Evolutionary conservation across 2,113 vertebrate species (phyloP), one percentile per base, ranked within the genome.

Genomic region (Gasterosteus aculeatus): DNA sequence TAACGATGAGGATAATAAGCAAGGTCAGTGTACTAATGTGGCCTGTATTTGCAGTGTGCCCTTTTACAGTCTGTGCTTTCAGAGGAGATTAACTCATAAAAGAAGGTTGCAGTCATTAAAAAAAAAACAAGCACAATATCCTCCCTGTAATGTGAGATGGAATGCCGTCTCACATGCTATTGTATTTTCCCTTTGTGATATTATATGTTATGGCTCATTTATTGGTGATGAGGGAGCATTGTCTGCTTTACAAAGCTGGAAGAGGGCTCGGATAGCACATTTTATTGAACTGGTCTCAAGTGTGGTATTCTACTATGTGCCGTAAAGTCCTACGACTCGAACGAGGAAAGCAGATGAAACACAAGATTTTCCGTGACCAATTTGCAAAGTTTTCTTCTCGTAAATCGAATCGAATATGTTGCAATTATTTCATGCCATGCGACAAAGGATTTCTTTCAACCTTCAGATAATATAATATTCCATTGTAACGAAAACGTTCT

Each of bases 131-230:
- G 33, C 44, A 75, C 46, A 68, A 51, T 81, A 85, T 70, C 72
- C 80, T 46, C 49, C 35, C 42, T 7, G 65, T 46, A 67, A 81
- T 75, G 61, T 61, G 16, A 85, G 75, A 84, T 74, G 72, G 16
- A 85, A 69, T 38, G 26, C 42, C 12, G 22, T 83, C 16, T 88
- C 73, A 83, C 70, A 49, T 26, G 29, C 57, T 47, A 69, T 61
- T 46, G 19, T 75, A 61, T 83, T 77, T 82, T 78, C 66, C 78
- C 72, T 76, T 70, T 62, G 72, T 72, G 72, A 81, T 59, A 80
- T 71, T 81, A 70, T 26, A 82, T 86, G 86, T 83, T 73, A 86
- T 79, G 54, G 81, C 57, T 81, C 16, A 69, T 82, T 86, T 84
- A 82, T 82, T 18, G 61, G 67, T 69, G 64, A 84, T 72, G 44